These are phyloP conservation scores for Papilio xuthus DNA, from an alignment of 1,140 invertebrate species.

Conservation along the genomic window DNA sequence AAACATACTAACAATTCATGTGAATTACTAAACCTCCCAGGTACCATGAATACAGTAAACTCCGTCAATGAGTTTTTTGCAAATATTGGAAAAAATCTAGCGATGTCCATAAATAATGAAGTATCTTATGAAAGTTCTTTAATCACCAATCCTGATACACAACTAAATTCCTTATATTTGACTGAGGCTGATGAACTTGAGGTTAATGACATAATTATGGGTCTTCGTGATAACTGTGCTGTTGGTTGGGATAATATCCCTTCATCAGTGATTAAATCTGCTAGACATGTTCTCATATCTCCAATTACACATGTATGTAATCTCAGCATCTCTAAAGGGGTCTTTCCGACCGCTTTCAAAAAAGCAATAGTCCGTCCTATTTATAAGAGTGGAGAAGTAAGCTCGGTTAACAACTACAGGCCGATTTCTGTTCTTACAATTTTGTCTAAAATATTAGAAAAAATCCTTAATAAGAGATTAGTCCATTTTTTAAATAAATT, in stretches of 20 bases:
- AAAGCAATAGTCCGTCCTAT: slow-evolving; percentile 38
- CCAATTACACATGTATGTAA: slow-evolving; percentile 38
- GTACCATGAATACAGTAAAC: slow-evolving; percentile 15
- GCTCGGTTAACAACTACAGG: slow-evolving; percentile 37
- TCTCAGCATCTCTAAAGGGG: slow-evolving; percentile 29
- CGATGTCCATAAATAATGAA: background rate
- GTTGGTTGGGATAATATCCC: slow-evolving; percentile 42
- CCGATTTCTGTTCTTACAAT: slow-evolving; percentile 37
- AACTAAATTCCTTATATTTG: slow-evolving; percentile 41
- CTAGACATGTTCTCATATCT: slow-evolving; percentile 27
- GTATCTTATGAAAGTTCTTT: background rate
- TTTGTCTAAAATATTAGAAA: slow-evolving; percentile 41
- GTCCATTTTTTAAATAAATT: slow-evolving; percentile 16
- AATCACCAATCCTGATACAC: background rate
- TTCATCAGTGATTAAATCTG: slow-evolving; percentile 21
- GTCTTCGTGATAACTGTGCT: slow-evolving; percentile 41
- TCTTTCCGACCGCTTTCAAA: slow-evolving; percentile 40
- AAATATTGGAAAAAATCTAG: slow-evolving; percentile 38
- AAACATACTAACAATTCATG: background rate
- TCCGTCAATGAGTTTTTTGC: slow-evolving; percentile 40
- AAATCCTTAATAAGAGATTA: slow-evolving; percentile 40
- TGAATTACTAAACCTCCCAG: background rate
- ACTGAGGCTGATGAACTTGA: slow-evolving; percentile 41
- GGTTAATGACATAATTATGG: slow-evolving; percentile 36
- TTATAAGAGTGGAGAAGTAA: slow-evolving; percentile 39